Conservation (phyloP, 2,888 invertebrate species). For the Melanargia galathea region DNA sequence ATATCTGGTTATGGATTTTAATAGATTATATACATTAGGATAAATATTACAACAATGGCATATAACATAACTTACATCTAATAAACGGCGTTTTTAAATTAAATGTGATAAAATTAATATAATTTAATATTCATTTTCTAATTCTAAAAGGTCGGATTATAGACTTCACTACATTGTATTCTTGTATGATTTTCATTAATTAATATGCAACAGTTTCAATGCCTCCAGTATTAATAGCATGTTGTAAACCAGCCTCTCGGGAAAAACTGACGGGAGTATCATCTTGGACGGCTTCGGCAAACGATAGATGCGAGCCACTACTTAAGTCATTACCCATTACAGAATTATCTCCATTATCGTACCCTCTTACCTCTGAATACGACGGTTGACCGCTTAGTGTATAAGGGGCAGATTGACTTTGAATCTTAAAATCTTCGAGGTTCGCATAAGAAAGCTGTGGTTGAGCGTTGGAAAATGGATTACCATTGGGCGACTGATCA, state of each 20-base stretch:
- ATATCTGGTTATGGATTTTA: background rate
- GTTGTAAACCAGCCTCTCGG: conserved; percentile 69
- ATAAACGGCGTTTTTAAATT: background rate
- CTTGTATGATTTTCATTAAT: conserved; percentile 5
- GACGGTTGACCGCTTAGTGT: conserved; percentile 51
- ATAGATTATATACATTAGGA: background rate
- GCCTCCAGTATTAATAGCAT: conserved; percentile 64
- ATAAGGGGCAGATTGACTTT: conserved; percentile 50
- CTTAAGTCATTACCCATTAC: conserved; percentile 55
- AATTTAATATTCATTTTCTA: background rate
- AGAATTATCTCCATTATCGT: conserved; percentile 53
- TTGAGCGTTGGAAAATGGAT: conserved; percentile 55
- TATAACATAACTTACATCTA: conserved; percentile 1
- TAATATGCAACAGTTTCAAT: conserved; percentile 66
- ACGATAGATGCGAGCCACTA: conserved; percentile 45
- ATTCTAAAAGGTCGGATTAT: background rate
- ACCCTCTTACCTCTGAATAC: conserved; percentile 51
- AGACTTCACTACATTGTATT: background rate
- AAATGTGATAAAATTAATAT: background rate
- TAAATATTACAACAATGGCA: background rate
- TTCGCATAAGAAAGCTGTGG: conserved; percentile 54
- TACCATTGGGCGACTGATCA: conserved; percentile 49
- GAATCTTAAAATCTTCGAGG: conserved; percentile 55
- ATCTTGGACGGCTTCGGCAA: conserved; percentile 50
- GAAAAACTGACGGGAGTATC: conserved; percentile 63